Conservation (phyloP, 92 coral and sea anemone species). For the Pocillopora meandrina region DNA sequence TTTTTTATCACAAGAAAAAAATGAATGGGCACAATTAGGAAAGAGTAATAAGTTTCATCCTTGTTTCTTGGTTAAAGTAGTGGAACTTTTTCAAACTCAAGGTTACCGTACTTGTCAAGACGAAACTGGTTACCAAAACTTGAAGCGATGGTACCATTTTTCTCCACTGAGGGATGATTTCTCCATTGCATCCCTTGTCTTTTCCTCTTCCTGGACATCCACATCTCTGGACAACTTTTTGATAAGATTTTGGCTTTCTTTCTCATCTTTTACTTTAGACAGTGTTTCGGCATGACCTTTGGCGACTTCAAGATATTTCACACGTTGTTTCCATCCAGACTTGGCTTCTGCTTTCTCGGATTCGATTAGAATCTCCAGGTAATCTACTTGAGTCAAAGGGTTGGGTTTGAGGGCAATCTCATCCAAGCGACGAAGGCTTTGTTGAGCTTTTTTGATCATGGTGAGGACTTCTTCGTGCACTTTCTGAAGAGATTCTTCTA, state of each 20-base stretch:
- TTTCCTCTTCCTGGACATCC: conserved; percentile 1
- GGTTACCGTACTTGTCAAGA: too few relatives aligned
- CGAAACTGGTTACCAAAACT: background rate
- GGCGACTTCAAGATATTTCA: conserved; percentile 23
- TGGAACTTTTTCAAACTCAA: too few relatives aligned
- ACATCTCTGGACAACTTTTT: background rate
- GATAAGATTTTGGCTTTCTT: background rate
- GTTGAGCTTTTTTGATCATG: conserved; percentile 2
- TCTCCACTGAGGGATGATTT: background rate
- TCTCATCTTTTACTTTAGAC: conserved; percentile 33
- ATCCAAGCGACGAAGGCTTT: conserved; percentile 18
- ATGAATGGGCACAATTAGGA: too few relatives aligned
- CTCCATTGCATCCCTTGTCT: background rate
- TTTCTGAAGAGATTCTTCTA: background rate
- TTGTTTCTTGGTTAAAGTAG: too few relatives aligned
- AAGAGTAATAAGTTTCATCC: too few relatives aligned
- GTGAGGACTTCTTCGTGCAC: background rate
- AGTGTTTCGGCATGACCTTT: conserved; percentile 32
- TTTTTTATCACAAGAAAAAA: too few relatives aligned
- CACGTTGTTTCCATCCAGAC: conserved; percentile 41
- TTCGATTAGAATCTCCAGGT: conserved; percentile 49
- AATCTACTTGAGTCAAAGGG: conserved; percentile 41
- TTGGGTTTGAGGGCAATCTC: conserved; percentile 58
- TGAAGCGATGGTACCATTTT: background rate
- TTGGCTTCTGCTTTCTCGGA: conserved; percentile 41